Evolutionary conservation across 2,113 vertebrate species (phyloP).

Genomic region (Ahaetulla prasina): DNA sequence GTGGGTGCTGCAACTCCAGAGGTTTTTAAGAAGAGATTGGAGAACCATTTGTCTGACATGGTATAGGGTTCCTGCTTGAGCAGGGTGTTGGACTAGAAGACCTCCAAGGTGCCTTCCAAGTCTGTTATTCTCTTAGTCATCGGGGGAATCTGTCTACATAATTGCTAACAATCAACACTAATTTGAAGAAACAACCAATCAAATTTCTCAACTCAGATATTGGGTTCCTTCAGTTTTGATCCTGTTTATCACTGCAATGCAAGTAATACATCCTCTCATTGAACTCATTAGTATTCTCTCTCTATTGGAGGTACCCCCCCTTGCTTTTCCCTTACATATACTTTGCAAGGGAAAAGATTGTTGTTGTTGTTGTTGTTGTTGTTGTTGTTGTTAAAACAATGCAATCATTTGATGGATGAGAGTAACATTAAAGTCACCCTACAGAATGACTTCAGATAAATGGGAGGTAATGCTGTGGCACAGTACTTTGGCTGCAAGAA

Average conservation of each 20-base stretch:
- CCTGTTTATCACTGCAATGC: not conserved
- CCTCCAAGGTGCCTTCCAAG: not conserved
- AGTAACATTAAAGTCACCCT: not conserved
- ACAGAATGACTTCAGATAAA: not conserved
- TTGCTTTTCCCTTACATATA: not conserved
- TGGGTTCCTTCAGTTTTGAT: not conserved
- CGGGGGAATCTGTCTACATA: not conserved
- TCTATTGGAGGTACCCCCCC: not conserved
- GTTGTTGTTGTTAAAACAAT: not conserved
- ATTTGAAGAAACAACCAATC: not conserved
- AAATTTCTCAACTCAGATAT: not conserved
- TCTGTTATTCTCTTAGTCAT: not conserved
- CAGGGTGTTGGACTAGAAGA: too few species aligned
- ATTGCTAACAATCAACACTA: not conserved
- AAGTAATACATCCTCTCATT: not conserved
- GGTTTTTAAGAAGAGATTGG: not conserved
- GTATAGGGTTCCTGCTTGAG: not conserved
- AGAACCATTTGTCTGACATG: not conserved
- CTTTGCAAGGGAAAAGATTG: not conserved
- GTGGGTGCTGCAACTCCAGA: not conserved
- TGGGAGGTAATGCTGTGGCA: not conserved
- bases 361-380: not conserved
- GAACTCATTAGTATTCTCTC: not conserved
- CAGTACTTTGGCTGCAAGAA: not conserved
- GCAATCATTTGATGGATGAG: not conserved